Conservation (phyloP, 2,888 invertebrate genomes). For the Cephus rjabovi region DNA sequence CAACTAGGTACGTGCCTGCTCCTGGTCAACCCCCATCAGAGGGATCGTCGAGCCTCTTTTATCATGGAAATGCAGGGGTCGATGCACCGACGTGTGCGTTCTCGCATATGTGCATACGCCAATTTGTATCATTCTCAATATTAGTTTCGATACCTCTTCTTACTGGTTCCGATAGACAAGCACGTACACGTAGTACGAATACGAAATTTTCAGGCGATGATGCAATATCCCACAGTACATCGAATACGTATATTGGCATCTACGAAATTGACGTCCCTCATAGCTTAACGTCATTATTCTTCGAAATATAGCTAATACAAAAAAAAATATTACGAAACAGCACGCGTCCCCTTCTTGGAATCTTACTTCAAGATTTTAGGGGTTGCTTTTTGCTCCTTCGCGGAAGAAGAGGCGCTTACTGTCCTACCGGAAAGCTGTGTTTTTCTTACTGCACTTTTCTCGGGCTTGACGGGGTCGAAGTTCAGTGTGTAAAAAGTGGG, state of each 20-base stretch:
- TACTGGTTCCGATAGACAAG: not conserved
- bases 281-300: not conserved
- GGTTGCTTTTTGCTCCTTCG: not conserved
- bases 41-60: conserved; percentile 14
- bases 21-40: conserved; percentile 8
- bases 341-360: not conserved
- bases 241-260: not conserved
- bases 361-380: not conserved
- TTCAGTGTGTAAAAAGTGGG: not conserved
- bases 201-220: not conserved
- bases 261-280: not conserved
- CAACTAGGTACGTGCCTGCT: conserved; percentile 4
- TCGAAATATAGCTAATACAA: not conserved
- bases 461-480: not conserved
- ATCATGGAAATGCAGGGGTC: conserved; percentile 25
- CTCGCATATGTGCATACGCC: not conserved
- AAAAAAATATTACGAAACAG: not conserved
- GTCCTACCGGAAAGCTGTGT: not conserved
- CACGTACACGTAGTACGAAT: not conserved
- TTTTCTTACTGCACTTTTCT: not conserved
- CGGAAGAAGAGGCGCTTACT: not conserved
- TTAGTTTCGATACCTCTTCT: not conserved
- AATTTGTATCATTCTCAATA: not conserved
- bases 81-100: conserved; percentile 3
- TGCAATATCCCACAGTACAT: not conserved